Base-by-base conservation (phyloP, 2,113 vertebrate species). In the Lichenostomus cassidix region DNA sequence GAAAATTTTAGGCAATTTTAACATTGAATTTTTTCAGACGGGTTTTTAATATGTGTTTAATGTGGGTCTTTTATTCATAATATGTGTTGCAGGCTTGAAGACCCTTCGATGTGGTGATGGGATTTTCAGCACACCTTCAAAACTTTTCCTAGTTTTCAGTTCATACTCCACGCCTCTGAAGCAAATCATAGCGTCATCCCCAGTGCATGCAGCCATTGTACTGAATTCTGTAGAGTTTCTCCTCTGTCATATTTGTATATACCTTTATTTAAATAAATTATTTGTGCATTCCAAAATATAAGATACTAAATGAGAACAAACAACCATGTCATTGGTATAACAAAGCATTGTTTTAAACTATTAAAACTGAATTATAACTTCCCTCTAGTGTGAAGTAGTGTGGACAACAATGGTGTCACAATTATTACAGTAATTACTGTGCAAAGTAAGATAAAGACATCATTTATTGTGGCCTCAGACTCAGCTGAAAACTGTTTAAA, bases 101-200 rank as follows among this genome's bases (percentile, higher is more conserved):
- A 98, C 16, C 98, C 98, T 97, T 97, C 98, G 6, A 90, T 98
- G 98, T 98, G 98, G 98, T 98, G 97, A 98, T 97, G 96, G 93
- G 75, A 98, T 94, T 90, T 83, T 89, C 96, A 93, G 62, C 81
- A 86, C 67, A 29, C 83, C 67, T 17, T 97, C 94, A 35, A 62
- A 78, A 77, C 78, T 96, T 97, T 96, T 96, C 96, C 94, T 97
- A 80, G 75, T 97, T 98, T 97, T 96, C 97, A 89, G 63, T 91
- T 92, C 95, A 53, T 87, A 73, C 82, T 94, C 91, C 96, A 93
- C 28, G 15, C 77, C 93, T 97, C 49, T 95, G 95, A 97, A 95
- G 96, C 77, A 92, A 91, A 76, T 89, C 87, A 90, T 78, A 95
- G 92, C 1, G 0, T 84, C 93, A 60, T 85, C 62, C 93, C 95